Percentiles rank a stretch among this genome's conserved stretches.
Evolutionary conservation across 2,113 vertebrate species (phyloP).

Genomic region (Crotalus helleri): DNA sequence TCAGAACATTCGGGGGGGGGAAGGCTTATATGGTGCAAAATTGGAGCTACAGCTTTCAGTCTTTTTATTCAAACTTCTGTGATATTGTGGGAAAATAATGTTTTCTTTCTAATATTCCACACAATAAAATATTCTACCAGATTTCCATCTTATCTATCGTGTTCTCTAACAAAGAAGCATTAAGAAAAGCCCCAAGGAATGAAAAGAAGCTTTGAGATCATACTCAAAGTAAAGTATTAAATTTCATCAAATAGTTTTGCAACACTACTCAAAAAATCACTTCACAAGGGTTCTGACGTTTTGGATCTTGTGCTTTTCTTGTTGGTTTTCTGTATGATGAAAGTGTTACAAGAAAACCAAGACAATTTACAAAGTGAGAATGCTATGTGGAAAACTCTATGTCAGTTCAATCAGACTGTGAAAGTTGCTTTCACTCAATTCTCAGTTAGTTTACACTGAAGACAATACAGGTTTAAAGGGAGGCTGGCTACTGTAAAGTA

Average conservation of each 20-base stretch:
- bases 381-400: too few species aligned
- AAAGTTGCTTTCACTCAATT: too few species aligned
- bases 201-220: background rate
- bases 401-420: too few species aligned
- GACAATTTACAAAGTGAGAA: too few species aligned
- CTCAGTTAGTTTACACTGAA: too few species aligned
- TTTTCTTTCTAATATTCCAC: background rate
- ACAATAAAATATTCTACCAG: background rate
- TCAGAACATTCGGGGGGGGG: background rate
- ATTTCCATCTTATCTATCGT: background rate
- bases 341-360: too few species aligned
- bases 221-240: background rate
- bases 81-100: background rate
- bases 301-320: too few species aligned
- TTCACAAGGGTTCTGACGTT: too few species aligned
- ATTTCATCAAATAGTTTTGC: background rate
- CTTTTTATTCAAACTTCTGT: background rate
- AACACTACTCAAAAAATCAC: background rate
- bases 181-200: background rate
- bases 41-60: background rate
- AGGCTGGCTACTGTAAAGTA: background rate
- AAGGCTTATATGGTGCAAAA: background rate
- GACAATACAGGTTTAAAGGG: too few species aligned
- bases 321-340: too few species aligned
- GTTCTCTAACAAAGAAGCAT: background rate